Evolutionary conservation across 2,888 invertebrate species (phyloP).

Genomic region (Mimumesa dahlbomi): DNA sequence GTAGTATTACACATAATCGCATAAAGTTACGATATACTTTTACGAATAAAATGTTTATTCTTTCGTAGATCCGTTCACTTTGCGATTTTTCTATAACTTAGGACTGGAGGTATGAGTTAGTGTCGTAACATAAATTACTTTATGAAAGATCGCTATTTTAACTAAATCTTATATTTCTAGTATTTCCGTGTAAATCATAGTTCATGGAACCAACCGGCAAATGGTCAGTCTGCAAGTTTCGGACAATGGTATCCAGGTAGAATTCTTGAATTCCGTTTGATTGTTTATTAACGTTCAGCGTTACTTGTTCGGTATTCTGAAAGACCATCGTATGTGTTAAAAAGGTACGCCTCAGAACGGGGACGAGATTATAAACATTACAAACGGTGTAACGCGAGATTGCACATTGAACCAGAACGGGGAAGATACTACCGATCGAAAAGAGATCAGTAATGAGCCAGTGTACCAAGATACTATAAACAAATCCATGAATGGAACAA

Average conservation of each 20-base stretch:
- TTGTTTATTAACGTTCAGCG: too few relatives aligned
- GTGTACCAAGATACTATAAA: neutral
- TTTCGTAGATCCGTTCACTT: slow-evolving; percentile 82
- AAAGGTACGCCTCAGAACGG: slow-evolving; percentile 30
- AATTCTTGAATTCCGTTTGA: neutral
- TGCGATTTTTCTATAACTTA: slow-evolving; percentile 86
- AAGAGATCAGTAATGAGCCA: slow-evolving; percentile 5
- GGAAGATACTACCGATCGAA: slow-evolving; percentile 6
- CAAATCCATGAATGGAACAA: slow-evolving; percentile 11
- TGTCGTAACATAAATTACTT: slow-evolving; percentile 4
- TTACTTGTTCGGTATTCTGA: too few relatives aligned
- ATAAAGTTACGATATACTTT: too few relatives aligned
- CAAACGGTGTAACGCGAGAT: slow-evolving; percentile 36
- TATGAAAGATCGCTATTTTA: neutral
- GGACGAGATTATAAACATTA: slow-evolving; percentile 24
- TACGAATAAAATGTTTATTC: slow-evolving; percentile 66
- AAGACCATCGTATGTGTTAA: too few relatives aligned
- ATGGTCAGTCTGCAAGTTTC: slow-evolving; percentile 53
- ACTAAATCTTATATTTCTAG: slow-evolving; percentile 49
- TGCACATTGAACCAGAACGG: slow-evolving; percentile 26
- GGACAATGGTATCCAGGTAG: slow-evolving; percentile 54
- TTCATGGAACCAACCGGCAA: slow-evolving; percentile 65
- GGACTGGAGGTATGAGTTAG: slow-evolving; percentile 82
- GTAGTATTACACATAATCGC: slow-evolving; percentile 70
- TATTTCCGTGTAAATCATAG: slow-evolving; percentile 66